Evolutionary conservation across 2,888 invertebrate species (phyloP).

Genomic region (Antheraea assamensis): DNA sequence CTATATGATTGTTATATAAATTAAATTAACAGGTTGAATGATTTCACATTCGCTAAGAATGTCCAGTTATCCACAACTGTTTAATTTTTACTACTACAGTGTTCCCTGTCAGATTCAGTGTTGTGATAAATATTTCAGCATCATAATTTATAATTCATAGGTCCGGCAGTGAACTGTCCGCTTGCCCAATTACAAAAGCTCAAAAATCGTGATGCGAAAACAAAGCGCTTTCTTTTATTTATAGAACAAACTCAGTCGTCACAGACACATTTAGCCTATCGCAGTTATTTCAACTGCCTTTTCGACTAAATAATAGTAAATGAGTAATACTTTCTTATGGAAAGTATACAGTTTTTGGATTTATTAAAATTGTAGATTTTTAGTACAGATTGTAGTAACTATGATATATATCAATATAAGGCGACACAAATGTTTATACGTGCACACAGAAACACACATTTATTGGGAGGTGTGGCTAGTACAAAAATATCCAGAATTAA

Average conservation of each 20-base stretch:
- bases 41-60: neutral
- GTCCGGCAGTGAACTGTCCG: neutral
- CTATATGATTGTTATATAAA: too few relatives aligned
- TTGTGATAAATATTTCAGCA: neutral
- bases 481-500: too few relatives aligned
- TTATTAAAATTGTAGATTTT: too few relatives aligned
- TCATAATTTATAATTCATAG: neutral
- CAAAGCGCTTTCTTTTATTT: neutral
- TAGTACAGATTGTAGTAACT: too few relatives aligned
- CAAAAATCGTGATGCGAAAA: neutral
- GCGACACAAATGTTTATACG: too few relatives aligned
- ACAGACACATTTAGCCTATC: neutral
- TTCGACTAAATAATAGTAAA: neutral
- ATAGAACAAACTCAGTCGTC: neutral
- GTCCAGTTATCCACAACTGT: neutral
- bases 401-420: too few relatives aligned
- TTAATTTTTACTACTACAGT: neutral
- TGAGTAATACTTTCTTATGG: too few relatives aligned
- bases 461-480: too few relatives aligned
- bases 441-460: too few relatives aligned
- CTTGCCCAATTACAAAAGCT: neutral
- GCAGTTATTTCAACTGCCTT: neutral
- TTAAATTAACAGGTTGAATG: neutral
- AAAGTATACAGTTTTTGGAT: too few relatives aligned
- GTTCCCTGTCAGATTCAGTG: neutral